Base-by-base conservation (phyloP, 2,888 invertebrate species). In the Agrotis segetum region DNA sequence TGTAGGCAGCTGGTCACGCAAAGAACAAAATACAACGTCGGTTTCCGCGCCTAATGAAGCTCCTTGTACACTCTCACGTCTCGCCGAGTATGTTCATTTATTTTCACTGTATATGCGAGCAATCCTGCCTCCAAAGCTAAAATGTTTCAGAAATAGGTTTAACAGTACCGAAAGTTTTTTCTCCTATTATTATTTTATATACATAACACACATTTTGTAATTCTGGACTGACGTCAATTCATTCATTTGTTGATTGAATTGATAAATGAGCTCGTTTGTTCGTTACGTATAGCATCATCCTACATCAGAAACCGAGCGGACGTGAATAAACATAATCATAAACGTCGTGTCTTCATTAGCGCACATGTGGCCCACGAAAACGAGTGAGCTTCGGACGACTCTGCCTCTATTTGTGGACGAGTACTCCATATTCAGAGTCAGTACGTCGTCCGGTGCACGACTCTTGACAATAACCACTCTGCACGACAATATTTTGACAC, bases 1-100 rank as follows among this genome's bases (percentile, higher is more conserved):
- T 90, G 91, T 92, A 90, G 86, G 87, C 90, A 88, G 87, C 88
- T 88, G 90, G 90, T 90, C 90, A 90, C 89, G 91, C 91, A 89
- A 89, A 89, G 88, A 89, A 90, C 89, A 87, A 88, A 91, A 88
- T 89, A 90, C 88, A 88, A 83, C 80, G 82, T 84, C 85, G 84
- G 84, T 87, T 90, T 86, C 84, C 84, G 83, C 87, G 86, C 89
- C 84, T 90, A 91, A 91, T 89, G 89, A 90, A 87, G 83, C 87
- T 78, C 82, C 84, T 85, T 81, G 85, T 85, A 81, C 83, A 85
- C 82, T 84, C 79, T 84, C 79, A 82, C 83, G 83, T 87, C 84
- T 86, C 79, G 80, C 82, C 82, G 81, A 84, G 77, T 79, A 84
- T 81, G 76, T 85, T 85, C 78, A 79, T 87, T 87, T 86, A 87